Evolutionary conservation across 2,888 invertebrate species (phyloP).

Genomic region (Megaustenia siamemsis): DNA sequence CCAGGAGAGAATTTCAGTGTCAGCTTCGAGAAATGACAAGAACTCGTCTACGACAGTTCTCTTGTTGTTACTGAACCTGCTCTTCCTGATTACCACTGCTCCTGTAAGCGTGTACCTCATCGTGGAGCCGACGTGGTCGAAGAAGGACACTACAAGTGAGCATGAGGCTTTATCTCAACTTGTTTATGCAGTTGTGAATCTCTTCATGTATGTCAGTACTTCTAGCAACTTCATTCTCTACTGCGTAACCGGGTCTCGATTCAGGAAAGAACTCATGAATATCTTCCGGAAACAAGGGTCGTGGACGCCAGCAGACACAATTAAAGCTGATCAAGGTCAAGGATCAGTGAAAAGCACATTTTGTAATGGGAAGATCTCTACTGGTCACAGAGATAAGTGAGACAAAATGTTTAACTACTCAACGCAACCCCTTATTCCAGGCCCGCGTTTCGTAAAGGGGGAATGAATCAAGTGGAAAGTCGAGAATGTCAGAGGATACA

Average conservation of each 20-base stretch:
- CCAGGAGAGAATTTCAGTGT: neutral
- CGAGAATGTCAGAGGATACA: too few relatives aligned
- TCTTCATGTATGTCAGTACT: conserved; percentile 55
- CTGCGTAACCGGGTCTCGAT: conserved; percentile 70
- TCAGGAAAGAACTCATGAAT: conserved; percentile 64
- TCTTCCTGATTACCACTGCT: conserved; percentile 65
- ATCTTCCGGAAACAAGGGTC: conserved; percentile 55
- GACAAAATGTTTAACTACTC: too few relatives aligned
- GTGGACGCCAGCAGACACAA: neutral
- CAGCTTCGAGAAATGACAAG: conserved; percentile 19
- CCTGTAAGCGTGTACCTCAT: conserved; percentile 67
- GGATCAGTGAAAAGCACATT: neutral
- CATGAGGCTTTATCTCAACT: neutral
- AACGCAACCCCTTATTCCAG: too few relatives aligned
- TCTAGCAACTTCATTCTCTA: conserved; percentile 71
- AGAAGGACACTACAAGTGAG: too few relatives aligned
- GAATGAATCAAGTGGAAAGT: too few relatives aligned
- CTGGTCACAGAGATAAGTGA: neutral
- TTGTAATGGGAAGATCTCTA: neutral
- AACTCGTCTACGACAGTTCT: conserved; percentile 69
- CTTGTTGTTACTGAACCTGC: conserved; percentile 66
- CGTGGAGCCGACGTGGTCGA: conserved; percentile 60
- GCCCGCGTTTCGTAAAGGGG: too few relatives aligned
- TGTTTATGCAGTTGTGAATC: conserved; percentile 29
- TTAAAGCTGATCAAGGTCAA: neutral